A percentile compares a stretch with the other conserved stretches of the same genome.
Conservation (phyloP, 1,140 invertebrate species). For the Procambarus virginalis region DNA sequence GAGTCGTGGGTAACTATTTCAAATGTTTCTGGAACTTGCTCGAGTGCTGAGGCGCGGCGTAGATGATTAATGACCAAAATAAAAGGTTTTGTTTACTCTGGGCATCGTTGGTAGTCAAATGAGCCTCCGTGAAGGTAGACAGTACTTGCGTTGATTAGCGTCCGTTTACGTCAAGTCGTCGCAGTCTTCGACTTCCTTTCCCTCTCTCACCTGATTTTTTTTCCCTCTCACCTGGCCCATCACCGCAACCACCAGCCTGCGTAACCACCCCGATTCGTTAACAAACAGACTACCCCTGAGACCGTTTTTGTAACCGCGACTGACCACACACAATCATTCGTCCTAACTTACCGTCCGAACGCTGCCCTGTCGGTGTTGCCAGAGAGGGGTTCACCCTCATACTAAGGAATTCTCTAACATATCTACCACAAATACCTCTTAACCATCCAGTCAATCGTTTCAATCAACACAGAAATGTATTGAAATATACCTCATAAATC, state of each 20-base stretch:
- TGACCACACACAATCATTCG: slow-evolving; percentile 46
- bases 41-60: neutral
- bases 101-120: neutral
- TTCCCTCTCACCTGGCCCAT: slow-evolving; percentile 22
- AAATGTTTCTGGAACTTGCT: neutral
- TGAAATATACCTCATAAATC: neutral
- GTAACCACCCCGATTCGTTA: slow-evolving; percentile 45
- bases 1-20: neutral
- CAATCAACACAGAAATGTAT: neutral
- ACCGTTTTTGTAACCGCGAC: slow-evolving; percentile 41
- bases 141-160: neutral
- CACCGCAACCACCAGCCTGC: slow-evolving; percentile 29
- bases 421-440: too few species aligned
- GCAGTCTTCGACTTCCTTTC: neutral
- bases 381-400: neutral
- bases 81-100: neutral
- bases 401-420: neutral
- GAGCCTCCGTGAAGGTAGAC: neutral
- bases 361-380: neutral
- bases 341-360: slow-evolving; percentile 20
- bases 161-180: neutral
- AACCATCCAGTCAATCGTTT: neutral
- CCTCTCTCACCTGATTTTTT: neutral
- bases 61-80: too few species aligned
- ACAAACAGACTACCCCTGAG: slow-evolving; percentile 44